Evolutionary conservation across 2,888 invertebrate genomes (phyloP), one percentile per base, ranked within the genome.

Genomic region (Timandra comae): DNA sequence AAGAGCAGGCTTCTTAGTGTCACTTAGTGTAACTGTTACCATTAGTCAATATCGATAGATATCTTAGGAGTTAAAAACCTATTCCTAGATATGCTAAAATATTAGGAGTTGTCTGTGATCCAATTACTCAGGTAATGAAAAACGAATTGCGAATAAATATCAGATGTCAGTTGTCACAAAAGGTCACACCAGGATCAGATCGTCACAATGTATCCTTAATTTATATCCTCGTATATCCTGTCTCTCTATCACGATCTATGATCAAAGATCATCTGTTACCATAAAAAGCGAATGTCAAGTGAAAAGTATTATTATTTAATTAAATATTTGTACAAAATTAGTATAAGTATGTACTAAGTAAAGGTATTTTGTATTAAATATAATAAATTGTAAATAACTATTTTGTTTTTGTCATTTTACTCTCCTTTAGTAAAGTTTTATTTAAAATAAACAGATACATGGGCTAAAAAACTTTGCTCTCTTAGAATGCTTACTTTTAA

Each of bases 281-380:
- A 32, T 40, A 37, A 6, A 3, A 16, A 30, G 21, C 38, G 12
- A 38, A 31, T 32, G 41, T 42, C 38, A 41, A 49, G 52, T 49
- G 43, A 50, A 50, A 56, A 58, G 60, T 60, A 57, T 57, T 60
- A 56, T 52, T 41, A 56, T 52, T 41, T 46, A 50, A 44, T 47
- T 50, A 47, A 43, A 42, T 32, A 31, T 41, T 52, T 82, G 81
- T 82, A 82, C 82, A 82, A 81, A 75, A 62, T 54, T 72, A 74
- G 63, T 52, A 43, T 80, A 75, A 78, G 77, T n/a, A n/a, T n/a
- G n/a, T 51, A 46, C 55, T 30, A 60, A 68, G 50, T 49, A 60
- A 42, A 39, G 43, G 34, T 42, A 46, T 61, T 67, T 72, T 74
- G 63, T 75, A 69, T 71, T 70, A 74, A 70, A 71, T 64, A 72